Evolutionary conservation across 2,888 invertebrate species (phyloP).

Genomic region (Gymnocheta viridis): DNA sequence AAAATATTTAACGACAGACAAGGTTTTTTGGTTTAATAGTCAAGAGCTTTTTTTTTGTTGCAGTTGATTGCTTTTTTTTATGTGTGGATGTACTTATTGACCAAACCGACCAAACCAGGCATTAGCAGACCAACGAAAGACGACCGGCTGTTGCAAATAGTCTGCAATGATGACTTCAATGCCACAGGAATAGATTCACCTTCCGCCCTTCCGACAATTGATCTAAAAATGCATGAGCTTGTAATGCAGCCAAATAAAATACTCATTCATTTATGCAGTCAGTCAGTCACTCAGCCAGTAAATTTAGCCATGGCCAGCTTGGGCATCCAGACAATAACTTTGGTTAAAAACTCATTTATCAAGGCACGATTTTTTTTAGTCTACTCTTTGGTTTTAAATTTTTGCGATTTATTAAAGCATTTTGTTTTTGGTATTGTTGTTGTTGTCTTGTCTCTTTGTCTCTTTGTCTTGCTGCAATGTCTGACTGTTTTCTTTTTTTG

Average conservation of each 20-base stretch:
- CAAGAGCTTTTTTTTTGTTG: slow-evolving; percentile 47
- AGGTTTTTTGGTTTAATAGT: slow-evolving; percentile 60
- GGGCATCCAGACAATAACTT: slow-evolving; percentile 58
- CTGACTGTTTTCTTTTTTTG: slow-evolving; percentile 10
- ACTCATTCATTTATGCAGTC: slow-evolving; percentile 1
- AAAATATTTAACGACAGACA: slow-evolving; percentile 42
- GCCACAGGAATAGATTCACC: slow-evolving; percentile 60
- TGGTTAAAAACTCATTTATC: slow-evolving; percentile 73
- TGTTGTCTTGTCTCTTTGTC: neutral
- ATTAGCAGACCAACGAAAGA: neutral
- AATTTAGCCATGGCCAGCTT: slow-evolving; percentile 13
- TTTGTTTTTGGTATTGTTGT: too few relatives aligned
- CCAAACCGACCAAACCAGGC: slow-evolving; percentile 23
- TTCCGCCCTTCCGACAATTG: slow-evolving; percentile 44
- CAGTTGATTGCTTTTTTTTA: neutral
- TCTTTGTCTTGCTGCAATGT: slow-evolving; percentile 32
- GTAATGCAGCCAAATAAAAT: slow-evolving; percentile 33
- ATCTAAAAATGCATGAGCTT: slow-evolving; percentile 56
- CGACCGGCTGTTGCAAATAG: slow-evolving; percentile 56
- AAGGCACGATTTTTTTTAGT: slow-evolving; percentile 67
- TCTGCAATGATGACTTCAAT: slow-evolving; percentile 55
- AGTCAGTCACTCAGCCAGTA: slow-evolving; percentile 19
- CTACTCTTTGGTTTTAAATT: slow-evolving; percentile 54
- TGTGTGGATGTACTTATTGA: slow-evolving; percentile 19
- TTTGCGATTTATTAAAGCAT: slow-evolving; percentile 40